Evolutionary conservation across 2,888 invertebrate genomes (phyloP).

Genomic region (Coenonympha glycerion): DNA sequence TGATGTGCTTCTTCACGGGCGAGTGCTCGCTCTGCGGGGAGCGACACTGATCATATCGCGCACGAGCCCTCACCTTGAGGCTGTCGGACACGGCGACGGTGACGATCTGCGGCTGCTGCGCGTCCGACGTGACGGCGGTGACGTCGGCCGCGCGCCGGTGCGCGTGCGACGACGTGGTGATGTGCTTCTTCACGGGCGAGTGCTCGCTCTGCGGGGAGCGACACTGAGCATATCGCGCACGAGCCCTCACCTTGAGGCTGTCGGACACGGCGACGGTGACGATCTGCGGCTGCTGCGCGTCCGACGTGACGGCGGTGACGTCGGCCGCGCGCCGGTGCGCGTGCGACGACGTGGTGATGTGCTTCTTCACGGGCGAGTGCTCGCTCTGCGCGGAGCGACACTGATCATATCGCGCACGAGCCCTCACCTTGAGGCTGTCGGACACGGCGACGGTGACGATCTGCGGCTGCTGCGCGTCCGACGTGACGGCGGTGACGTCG

Average conservation of each 20-base stretch:
- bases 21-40: slow-evolving; percentile 43
- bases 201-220: slow-evolving; percentile 37
- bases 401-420: too few relatives aligned
- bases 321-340: too few relatives aligned
- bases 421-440: slow-evolving; percentile 55
- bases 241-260: slow-evolving; percentile 53
- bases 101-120: slow-evolving; percentile 48
- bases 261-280: slow-evolving; percentile 62
- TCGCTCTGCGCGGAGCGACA: slow-evolving; percentile 37
- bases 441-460: slow-evolving; percentile 60
- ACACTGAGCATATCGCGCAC: too few relatives aligned
- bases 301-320: slow-evolving; percentile 32
- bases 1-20: slow-evolving; percentile 62
- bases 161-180: slow-evolving; percentile 51
- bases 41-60: too few relatives aligned
- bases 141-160: slow-evolving; percentile 39
- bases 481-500: slow-evolving; percentile 36
- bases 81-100: slow-evolving; percentile 61
- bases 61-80: slow-evolving; percentile 50
- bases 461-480: slow-evolving; percentile 42
- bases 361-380: slow-evolving; percentile 62
- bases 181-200: slow-evolving; percentile 64
- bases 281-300: slow-evolving; percentile 45
- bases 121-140: slow-evolving; percentile 30
- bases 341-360: slow-evolving; percentile 59